Evolutionary conservation across 2,113 vertebrate genomes (phyloP).

Genomic region (Triplophysa tibetana): DNA sequence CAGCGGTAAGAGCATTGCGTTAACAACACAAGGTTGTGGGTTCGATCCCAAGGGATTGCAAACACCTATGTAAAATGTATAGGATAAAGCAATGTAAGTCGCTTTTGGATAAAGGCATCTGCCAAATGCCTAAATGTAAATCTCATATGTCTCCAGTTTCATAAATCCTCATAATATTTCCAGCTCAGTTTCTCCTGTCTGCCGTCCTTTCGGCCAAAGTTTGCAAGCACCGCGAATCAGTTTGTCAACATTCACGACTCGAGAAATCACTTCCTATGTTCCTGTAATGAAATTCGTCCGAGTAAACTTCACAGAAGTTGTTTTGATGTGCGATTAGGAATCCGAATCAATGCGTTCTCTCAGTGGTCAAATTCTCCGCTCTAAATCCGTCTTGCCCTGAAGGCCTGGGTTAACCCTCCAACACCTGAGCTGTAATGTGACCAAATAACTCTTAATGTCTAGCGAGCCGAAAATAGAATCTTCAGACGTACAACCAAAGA

Average conservation of each 20-base stretch:
- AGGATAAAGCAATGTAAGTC: too few relatives aligned
- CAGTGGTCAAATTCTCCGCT: conserved; percentile 11
- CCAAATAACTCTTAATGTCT: conserved; percentile 24
- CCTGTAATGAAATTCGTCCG: not conserved
- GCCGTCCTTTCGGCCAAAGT: not conserved
- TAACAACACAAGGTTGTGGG: too few relatives aligned
- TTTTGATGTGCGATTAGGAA: conserved; percentile 7
- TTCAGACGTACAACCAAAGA: conserved; percentile 13
- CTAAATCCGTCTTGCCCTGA: conserved; percentile 22
- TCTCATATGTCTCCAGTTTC: too few relatives aligned
- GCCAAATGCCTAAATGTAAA: too few relatives aligned
- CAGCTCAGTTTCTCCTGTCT: too few relatives aligned
- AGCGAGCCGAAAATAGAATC: conserved; percentile 31
- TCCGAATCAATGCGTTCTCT: conserved; percentile 1
- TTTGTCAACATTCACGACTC: not conserved
- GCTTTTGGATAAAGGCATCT: too few relatives aligned
- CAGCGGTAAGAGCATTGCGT: too few relatives aligned
- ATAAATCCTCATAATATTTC: too few relatives aligned
- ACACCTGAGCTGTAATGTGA: conserved; percentile 30
- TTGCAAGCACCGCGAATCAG: conserved; percentile 5
- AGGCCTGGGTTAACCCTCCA: conserved; percentile 9
- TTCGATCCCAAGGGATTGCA: too few relatives aligned
- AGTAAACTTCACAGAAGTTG: conserved; percentile 3
- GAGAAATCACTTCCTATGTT: not conserved
- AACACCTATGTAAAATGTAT: too few relatives aligned